Percentiles rank a stretch among this genome's conserved stretches.
Evolutionary conservation across 2,797 vertebrate genomes (phyloP).

Genomic region (Petrocephalus schoutedeni): DNA sequence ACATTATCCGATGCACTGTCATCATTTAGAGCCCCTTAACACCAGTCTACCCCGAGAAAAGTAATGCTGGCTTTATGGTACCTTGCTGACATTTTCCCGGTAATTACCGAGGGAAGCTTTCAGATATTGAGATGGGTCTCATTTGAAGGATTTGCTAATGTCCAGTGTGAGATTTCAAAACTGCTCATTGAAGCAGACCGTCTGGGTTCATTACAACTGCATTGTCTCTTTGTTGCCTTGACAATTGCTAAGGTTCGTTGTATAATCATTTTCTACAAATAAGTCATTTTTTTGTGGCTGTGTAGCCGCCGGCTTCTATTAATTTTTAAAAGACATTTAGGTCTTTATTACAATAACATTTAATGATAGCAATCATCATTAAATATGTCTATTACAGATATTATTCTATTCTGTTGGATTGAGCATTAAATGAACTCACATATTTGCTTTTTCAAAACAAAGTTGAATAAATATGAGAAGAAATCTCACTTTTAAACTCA

Average conservation of each 20-base stretch:
- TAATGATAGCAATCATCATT: not conserved
- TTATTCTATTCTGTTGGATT: not conserved
- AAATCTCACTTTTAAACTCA: not conserved
- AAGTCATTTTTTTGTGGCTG: not conserved
- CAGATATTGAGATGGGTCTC: slow-evolving; percentile 21
- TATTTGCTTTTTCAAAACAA: not conserved
- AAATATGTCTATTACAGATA: not conserved
- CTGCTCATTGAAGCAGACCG: not conserved
- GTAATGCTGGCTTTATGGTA: slow-evolving; percentile 35
- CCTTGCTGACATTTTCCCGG: not conserved
- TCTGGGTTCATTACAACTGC: not conserved
- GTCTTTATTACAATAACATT: not conserved
- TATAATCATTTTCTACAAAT: not conserved
- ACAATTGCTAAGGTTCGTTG: not conserved
- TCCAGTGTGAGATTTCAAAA: not conserved
- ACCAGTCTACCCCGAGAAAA: slow-evolving; percentile 37
- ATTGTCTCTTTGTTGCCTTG: not conserved
- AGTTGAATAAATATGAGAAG: not conserved
- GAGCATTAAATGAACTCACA: not conserved
- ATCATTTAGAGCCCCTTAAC: slow-evolving; percentile 30
- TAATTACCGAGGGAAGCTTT: slow-evolving; percentile 27
- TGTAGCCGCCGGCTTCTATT: not conserved
- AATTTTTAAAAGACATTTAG: slow-evolving; percentile 3
- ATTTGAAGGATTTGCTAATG: slow-evolving; percentile 24
- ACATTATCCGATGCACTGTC: slow-evolving; percentile 33